A percentile compares a stretch with the other conserved stretches of the same genome.
These are phyloP conservation scores for Montipora efflorescens DNA, from an alignment of 64 coral and sea anemone species.

Conservation along the genomic window DNA sequence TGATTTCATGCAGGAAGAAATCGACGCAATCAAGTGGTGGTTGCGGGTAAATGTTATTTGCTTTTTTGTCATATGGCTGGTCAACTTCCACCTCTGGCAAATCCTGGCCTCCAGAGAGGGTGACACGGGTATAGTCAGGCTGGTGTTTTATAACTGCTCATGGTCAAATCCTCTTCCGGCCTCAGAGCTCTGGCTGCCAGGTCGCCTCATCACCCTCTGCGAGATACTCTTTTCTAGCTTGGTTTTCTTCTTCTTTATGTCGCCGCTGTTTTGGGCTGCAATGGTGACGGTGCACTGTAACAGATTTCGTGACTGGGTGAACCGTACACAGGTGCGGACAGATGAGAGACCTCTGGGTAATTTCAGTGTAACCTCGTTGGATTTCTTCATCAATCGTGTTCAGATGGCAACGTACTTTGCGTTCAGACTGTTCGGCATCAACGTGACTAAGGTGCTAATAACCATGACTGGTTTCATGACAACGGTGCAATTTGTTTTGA, in stretches of 20 bases:
- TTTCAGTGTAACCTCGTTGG: constrained; percentile 24
- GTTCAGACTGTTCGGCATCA: too few species aligned
- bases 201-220: constrained; percentile 14
- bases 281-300: constrained; percentile 14
- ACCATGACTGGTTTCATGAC: too few species aligned
- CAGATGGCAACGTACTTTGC: constrained; percentile 52
- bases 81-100: constrained; percentile 45
- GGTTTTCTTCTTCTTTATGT: constrained; percentile 61
- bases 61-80: too few species aligned
- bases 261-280: constrained; percentile 46
- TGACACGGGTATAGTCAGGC: too few species aligned
- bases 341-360: constrained; percentile 36
- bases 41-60: neutral
- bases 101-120: constrained; percentile 2
- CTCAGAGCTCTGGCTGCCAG: neutral
- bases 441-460: too few species aligned
- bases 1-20: constrained; percentile 36
- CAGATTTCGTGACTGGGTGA: too few species aligned
- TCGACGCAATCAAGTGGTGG: constrained; percentile 63
- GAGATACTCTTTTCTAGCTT: constrained; percentile 48
- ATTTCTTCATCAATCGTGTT: constrained; percentile 61
- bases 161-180: neutral
- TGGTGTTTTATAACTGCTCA: constrained; percentile 25
- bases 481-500: too few species aligned
- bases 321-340: neutral